Evolutionary conservation across 2,797 vertebrate species (phyloP), one percentile per base, ranked within the genome.

Genomic region (Xiphorhynchus erythropygius): DNA sequence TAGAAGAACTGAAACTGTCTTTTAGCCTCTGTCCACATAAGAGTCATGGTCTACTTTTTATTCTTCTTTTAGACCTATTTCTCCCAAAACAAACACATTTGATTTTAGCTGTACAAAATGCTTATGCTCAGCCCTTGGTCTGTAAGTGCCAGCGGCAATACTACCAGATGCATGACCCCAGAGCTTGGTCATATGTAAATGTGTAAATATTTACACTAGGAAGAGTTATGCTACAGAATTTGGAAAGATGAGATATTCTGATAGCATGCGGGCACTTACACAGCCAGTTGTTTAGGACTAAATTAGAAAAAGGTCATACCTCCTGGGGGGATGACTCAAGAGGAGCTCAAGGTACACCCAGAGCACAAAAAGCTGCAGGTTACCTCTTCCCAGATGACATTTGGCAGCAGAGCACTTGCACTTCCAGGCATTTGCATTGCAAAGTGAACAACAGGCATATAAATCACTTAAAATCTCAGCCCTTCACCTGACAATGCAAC

Each of bases 391-490:
- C 76, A 89, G 55, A 32, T 78, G 86, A 64, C 30, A 64, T 87
- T 64, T 88, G 76, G 83, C 74, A 88, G n/a, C 33, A 71, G 33
- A 76, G 9, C 63, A 69, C 74, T 12, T 14, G n/a, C 50, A 57
- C 28, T 90, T 92, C 62, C 84, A 93, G 67, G 64, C 50, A 95
- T 92, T 86, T 94, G 86, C 74, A 79, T 78, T 93, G 80, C 62
- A 71, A 78, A 94, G 24, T 39, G 65, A 94, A 81, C 73, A 90
- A 84, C 73, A 68, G 65, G 35, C 57, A 28, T 33, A 86, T 88
- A 90, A 95, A 92, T 94, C 77, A 90, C 56, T 33, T 57, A 35
- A 90, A 81, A 84, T 57, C 86, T 94, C 69, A 93, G 80, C 42
- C 1, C 0, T 87, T 84, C 74, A 68, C 77, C 39, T 90, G 73